Conservation (phyloP, 1,140 invertebrate genomes). For the Drosophila willistoni region DNA sequence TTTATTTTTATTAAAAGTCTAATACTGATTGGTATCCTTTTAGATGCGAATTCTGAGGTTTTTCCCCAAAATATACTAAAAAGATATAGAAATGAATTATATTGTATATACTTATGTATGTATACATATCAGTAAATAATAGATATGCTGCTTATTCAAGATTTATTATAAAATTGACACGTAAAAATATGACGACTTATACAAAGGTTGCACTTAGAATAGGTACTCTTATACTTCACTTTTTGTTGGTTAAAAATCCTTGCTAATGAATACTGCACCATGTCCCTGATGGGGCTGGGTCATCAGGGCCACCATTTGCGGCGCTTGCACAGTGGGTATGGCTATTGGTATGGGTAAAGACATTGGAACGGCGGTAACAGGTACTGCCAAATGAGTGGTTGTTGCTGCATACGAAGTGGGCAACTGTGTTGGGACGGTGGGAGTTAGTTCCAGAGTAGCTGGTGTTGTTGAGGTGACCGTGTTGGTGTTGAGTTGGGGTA, state of each 20-base stretch:
- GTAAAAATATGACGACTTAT: constrained; percentile 44
- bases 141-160: constrained; percentile 23
- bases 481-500: constrained; percentile 4
- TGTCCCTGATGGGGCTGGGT: constrained; percentile 60
- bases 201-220: constrained; percentile 53
- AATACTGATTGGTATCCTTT: too few species aligned
- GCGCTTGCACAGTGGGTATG: constrained; percentile 52
- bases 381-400: constrained; percentile 26
- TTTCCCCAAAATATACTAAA: background rate
- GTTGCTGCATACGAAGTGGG: constrained; percentile 35
- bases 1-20: too few species aligned
- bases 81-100: background rate
- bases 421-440: constrained; percentile 43
- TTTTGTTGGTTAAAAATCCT: constrained; percentile 55
- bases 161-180: constrained; percentile 39
- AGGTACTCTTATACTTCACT: constrained; percentile 30
- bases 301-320: constrained; percentile 72
- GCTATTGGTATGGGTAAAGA: constrained; percentile 58
- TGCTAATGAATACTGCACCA: constrained; percentile 60
- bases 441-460: constrained; percentile 38
- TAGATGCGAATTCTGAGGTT: too few species aligned
- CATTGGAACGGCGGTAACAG: constrained; percentile 50
- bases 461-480: constrained; percentile 28
- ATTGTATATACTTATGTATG: background rate
- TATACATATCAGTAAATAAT: background rate